Percentiles rank a stretch among this genome's conserved stretches.
These are phyloP conservation scores for Tiliacea citrago DNA, from an alignment of 2,888 invertebrate species.

Conservation along the genomic window DNA sequence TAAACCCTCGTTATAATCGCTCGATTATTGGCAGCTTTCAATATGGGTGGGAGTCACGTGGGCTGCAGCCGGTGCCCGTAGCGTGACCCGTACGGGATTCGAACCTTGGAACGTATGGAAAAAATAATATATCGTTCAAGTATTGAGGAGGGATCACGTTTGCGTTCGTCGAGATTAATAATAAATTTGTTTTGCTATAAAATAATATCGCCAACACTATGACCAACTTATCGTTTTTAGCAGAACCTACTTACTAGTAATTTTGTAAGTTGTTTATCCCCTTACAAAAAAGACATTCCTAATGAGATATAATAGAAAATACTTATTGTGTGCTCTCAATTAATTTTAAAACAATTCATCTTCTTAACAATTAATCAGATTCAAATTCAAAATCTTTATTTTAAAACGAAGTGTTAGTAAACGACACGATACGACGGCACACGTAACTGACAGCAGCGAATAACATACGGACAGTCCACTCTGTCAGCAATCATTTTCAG, in stretches of 20 bases:
- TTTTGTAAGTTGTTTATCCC: background rate
- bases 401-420: no score
- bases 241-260: background rate
- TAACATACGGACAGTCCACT: no score
- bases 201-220: background rate
- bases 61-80: slow-evolving; percentile 68
- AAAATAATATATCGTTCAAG: slow-evolving; percentile 56
- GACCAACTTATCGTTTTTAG: background rate
- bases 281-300: background rate
- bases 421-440: no score
- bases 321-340: background rate
- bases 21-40: slow-evolving; percentile 70
- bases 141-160: slow-evolving; percentile 48
- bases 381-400: no score
- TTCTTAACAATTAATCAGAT: no score
- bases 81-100: slow-evolving; percentile 68
- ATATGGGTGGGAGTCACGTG: slow-evolving; percentile 73
- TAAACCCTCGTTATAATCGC: slow-evolving; percentile 61
- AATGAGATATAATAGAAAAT: background rate
- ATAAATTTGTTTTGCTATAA: slow-evolving; percentile 33
- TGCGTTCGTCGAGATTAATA: slow-evolving; percentile 31
- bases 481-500: no score
- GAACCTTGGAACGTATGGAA: slow-evolving; percentile 46
- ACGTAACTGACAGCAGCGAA: no score
- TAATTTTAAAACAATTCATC: no score